A percentile compares a stretch with the other conserved stretches of the same genome.
Evolutionary conservation across 2,113 vertebrate species (phyloP).

Genomic region (Notarius lentiginosus): DNA sequence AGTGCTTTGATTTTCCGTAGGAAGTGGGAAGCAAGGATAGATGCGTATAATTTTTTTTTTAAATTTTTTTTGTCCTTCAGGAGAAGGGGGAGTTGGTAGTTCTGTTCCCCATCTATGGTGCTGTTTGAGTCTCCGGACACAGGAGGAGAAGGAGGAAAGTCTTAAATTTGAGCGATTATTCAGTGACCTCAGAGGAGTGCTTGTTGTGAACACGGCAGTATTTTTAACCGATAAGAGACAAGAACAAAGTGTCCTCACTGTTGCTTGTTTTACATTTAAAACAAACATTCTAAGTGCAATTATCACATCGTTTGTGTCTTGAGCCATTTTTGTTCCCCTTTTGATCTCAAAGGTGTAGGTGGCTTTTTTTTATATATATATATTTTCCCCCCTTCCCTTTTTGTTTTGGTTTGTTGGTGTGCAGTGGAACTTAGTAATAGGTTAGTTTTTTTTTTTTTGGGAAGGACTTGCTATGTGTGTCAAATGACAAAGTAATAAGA

Average conservation of each 20-base stretch:
- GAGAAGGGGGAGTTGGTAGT: conserved; percentile 54
- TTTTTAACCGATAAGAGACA: conserved; percentile 58
- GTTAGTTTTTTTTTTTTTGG: neutral
- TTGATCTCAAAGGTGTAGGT: conserved; percentile 53
- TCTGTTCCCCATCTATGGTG: conserved; percentile 67
- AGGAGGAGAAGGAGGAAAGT: conserved; percentile 51
- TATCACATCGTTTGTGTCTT: conserved; percentile 79
- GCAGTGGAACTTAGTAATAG: conserved; percentile 11
- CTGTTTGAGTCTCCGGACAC: conserved; percentile 60
- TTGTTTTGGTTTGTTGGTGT: conserved; percentile 35
- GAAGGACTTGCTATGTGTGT: conserved; percentile 36
- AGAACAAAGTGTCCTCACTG: conserved; percentile 66
- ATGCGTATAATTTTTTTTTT: neutral
- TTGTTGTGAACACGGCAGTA: conserved; percentile 79
- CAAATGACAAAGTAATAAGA: conserved; percentile 21
- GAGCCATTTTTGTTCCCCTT: conserved; percentile 64
- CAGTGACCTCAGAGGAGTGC: conserved; percentile 81
- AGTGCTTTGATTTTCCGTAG: conserved; percentile 81
- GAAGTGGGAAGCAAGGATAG: neutral
- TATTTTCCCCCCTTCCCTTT: neutral
- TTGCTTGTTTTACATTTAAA: conserved; percentile 69
- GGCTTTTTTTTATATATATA: neutral
- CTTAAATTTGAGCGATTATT: conserved; percentile 64
- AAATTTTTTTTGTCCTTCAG: conserved; percentile 33
- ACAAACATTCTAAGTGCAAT: conserved; percentile 93